Evolutionary conservation across 1,140 invertebrate genomes (phyloP).

Genomic region (Mesaphorura yosii): DNA sequence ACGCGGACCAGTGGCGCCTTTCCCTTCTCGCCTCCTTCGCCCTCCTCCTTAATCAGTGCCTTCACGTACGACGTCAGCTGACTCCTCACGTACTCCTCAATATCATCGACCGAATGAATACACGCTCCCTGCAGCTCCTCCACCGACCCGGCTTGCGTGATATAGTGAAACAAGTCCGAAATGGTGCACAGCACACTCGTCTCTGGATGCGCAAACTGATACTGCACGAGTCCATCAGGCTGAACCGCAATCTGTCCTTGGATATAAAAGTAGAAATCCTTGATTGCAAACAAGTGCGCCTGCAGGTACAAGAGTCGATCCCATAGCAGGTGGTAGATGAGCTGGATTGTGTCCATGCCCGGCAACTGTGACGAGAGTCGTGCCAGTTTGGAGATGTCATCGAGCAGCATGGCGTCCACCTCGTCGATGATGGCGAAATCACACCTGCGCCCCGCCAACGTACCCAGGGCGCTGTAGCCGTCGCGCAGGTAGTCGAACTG

Average conservation of each 20-base stretch:
- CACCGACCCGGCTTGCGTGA: not conserved
- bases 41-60: not conserved
- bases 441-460: not conserved
- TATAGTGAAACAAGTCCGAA: not conserved
- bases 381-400: constrained; percentile 11
- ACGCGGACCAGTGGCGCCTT: not conserved
- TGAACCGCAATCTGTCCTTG: not conserved
- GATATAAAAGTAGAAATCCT: not conserved
- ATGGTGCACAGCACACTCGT: not conserved
- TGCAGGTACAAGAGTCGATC: constrained; percentile 2
- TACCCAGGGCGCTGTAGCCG: constrained; percentile 12
- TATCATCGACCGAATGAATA: not conserved
- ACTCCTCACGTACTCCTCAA: constrained; percentile 1
- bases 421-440: constrained; percentile 12
- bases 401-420: constrained; percentile 23
- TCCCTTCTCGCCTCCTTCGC: not conserved
- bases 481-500: constrained; percentile 16
- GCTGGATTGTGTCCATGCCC: constrained; percentile 13
- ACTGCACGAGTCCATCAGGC: not conserved
- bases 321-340: constrained; percentile 16
- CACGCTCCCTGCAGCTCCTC: not conserved
- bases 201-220: not conserved
- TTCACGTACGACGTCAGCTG: constrained; percentile 4
- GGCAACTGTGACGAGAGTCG: constrained; percentile 5
- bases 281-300: not conserved